Conservation (phyloP, 1,140 invertebrate species). For the Magallana angulata region DNA sequence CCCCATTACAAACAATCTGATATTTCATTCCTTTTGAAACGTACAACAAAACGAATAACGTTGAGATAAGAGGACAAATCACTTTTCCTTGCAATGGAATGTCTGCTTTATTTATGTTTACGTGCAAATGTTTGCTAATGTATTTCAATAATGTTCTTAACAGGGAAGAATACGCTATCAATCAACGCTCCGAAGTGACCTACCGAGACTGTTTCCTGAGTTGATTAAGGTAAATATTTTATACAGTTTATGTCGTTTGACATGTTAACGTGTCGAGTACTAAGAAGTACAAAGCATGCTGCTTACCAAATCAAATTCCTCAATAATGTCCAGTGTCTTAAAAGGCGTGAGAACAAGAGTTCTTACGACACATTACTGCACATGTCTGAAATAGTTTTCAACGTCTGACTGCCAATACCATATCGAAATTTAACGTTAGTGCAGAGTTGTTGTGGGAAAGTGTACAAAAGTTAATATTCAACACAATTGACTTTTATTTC, state of each 20-base stretch:
- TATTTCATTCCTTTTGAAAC: no score
- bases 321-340: background rate
- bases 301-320: background rate
- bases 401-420: no score
- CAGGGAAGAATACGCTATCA: background rate
- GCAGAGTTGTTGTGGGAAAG: no score
- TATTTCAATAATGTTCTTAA: background rate
- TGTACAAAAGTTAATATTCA: no score
- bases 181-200: background rate
- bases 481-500: no score
- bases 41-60: no score
- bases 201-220: background rate
- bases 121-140: background rate
- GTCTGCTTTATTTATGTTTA: background rate
- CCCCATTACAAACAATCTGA: no score
- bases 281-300: background rate
- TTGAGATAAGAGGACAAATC: no score
- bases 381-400: no score
- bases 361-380: background rate
- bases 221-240: conserved; percentile 8
- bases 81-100: background rate
- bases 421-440: no score
- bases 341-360: background rate
- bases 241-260: background rate
- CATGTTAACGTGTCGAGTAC: background rate